Evolutionary conservation across 2,113 vertebrate species (phyloP).

Genomic region (Ctenomys sociabilis): DNA sequence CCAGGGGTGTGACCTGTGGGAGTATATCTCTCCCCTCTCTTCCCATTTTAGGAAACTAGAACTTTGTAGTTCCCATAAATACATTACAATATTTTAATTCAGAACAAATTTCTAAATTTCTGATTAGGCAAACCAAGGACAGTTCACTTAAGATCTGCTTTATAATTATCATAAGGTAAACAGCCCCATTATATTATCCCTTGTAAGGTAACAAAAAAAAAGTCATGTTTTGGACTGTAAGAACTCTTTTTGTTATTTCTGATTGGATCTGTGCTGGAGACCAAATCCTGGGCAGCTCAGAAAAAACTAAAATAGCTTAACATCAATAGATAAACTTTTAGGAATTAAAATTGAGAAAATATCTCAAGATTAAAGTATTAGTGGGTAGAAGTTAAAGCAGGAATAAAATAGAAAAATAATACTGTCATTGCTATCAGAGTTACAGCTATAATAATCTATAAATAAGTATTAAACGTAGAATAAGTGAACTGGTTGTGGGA

Average conservation of each 20-base stretch:
- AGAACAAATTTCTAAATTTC: constrained; percentile 58
- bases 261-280: background rate
- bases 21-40: background rate
- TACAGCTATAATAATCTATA: background rate
- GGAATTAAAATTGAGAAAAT: background rate
- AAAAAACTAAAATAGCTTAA: constrained; percentile 30
- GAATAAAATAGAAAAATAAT: constrained; percentile 2
- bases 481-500: background rate
- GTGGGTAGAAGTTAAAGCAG: background rate
- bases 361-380: background rate
- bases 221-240: background rate
- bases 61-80: background rate
- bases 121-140: constrained; percentile 38
- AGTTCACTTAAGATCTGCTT: constrained; percentile 31
- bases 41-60: background rate
- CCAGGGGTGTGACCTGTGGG: background rate
- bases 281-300: background rate
- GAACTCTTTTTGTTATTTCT: background rate
- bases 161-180: constrained; percentile 30
- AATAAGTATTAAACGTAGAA: constrained; percentile 18
- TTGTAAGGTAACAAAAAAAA: constrained; percentile 28
- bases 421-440: background rate
- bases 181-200: background rate
- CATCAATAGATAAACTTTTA: background rate
- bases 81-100: constrained; percentile 50